Percentiles rank a stretch among this genome's conserved stretches.
Conservation (phyloP, 2,888 invertebrate genomes). For the Kryphioiulus occultus region DNA sequence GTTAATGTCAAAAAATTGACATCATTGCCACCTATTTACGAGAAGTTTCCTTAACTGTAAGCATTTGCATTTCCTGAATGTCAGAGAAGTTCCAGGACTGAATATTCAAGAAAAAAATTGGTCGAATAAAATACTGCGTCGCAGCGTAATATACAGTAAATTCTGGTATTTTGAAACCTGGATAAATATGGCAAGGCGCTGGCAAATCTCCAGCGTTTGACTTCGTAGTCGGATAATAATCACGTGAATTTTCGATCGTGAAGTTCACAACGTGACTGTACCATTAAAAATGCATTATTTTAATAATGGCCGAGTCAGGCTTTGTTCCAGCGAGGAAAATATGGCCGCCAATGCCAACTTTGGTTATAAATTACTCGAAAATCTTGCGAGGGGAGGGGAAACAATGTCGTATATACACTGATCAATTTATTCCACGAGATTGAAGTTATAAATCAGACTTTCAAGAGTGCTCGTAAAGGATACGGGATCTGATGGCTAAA, state of each 20-base stretch:
- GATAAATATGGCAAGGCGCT: not conserved
- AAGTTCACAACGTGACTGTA: constrained; percentile 30
- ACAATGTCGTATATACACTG: constrained; percentile 20
- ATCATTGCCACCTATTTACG: not conserved
- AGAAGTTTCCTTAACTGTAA: not conserved
- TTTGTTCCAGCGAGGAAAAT: not conserved
- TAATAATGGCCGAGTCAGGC: constrained; percentile 7
- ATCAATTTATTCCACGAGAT: constrained; percentile 35
- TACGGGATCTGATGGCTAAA: constrained; percentile 11
- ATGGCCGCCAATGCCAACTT: constrained; percentile 1
- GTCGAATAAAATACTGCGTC: not conserved
- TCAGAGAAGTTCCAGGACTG: not conserved
- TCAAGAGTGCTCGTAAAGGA: constrained; percentile 35
- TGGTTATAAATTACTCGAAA: constrained; percentile 19
- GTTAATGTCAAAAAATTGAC: not conserved
- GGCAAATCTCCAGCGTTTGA: not conserved
- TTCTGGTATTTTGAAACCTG: not conserved
- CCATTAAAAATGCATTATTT: constrained; percentile 31
- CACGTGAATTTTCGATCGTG: not conserved
- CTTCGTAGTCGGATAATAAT: not conserved
- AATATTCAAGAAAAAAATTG: not conserved
- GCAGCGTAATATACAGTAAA: not conserved
- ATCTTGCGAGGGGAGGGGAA: not conserved
- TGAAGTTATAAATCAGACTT: constrained; percentile 31
- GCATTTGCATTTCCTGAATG: not conserved